These are phyloP conservation scores for Semotilus atromaculatus DNA, from an alignment of 2,797 vertebrate species.

Conservation along the genomic window DNA sequence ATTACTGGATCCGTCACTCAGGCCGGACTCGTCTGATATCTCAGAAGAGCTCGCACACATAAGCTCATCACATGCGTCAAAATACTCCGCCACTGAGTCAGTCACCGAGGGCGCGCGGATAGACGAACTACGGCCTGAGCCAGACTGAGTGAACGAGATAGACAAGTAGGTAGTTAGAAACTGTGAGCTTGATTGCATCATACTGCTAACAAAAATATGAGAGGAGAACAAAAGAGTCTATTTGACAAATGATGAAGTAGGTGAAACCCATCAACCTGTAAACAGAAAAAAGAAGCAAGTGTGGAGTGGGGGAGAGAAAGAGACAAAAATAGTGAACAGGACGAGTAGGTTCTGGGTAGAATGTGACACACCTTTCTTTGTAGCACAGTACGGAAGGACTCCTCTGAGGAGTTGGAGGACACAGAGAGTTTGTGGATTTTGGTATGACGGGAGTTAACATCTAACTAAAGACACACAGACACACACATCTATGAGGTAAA, in stretches of 20 bases:
- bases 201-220: slow-evolving; percentile 5
- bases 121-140: slow-evolving; percentile 69
- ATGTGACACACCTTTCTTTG: slow-evolving; percentile 81
- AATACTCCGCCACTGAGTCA: slow-evolving; percentile 89
- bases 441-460: slow-evolving; percentile 80
- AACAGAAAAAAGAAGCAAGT: slow-evolving; percentile 12
- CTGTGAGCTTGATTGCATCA: background rate
- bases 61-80: slow-evolving; percentile 89
- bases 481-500: slow-evolving; percentile 44
- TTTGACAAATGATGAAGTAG: background rate
- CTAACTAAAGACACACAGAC: slow-evolving; percentile 72
- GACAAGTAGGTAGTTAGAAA: slow-evolving; percentile 19
- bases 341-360: slow-evolving; percentile 18
- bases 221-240: background rate
- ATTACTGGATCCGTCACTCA: slow-evolving; percentile 86
- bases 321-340: background rate
- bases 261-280: slow-evolving; percentile 21
- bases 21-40: slow-evolving; percentile 83
- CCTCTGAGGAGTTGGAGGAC: slow-evolving; percentile 87
- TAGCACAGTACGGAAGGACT: slow-evolving; percentile 86
- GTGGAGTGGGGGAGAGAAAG: background rate
- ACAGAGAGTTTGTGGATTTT: slow-evolving; percentile 88
- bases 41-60: slow-evolving; percentile 85
- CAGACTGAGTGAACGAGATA: slow-evolving; percentile 46
- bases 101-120: slow-evolving; percentile 80